Percentiles rank a stretch among this genome's conserved stretches.
phyloP scores from a whole-genome alignment of 2,113 vertebrate species.

The Tenrec ecaudatus region DNA sequence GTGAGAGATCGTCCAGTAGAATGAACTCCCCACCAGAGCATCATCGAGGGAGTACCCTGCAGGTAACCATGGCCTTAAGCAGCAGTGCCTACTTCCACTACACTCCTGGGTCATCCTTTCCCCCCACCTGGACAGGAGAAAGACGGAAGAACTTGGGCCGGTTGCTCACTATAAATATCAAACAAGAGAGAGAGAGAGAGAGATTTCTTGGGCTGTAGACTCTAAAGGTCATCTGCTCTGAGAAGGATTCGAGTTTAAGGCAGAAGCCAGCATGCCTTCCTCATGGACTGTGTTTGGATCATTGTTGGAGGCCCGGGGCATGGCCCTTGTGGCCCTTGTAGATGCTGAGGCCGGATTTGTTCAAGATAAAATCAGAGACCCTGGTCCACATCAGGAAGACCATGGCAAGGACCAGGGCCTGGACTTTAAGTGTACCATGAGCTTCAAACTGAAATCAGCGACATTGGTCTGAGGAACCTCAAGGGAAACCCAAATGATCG shows the following conservation, averaged over 20 bases:
- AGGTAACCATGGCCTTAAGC: conserved; percentile 57
- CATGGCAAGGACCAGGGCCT: background rate
- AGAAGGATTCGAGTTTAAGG: background rate
- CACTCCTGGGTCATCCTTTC: background rate
- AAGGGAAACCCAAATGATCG: background rate
- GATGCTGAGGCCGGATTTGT: background rate
- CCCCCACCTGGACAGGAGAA: background rate
- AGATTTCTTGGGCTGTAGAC: background rate
- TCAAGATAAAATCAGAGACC: conserved; percentile 45
- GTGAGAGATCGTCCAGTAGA: conserved; percentile 80
- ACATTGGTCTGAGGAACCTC: background rate
- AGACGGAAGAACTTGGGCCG: background rate
- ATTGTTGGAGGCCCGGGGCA: background rate
- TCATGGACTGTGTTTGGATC: background rate
- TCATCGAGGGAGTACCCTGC: conserved; percentile 3
- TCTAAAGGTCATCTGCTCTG: background rate
- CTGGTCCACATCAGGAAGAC: conserved; percentile 6
- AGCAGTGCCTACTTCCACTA: background rate
- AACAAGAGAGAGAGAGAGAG: too few relatives aligned
- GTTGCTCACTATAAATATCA: too few relatives aligned
- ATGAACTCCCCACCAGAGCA: background rate
- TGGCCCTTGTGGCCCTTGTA: background rate
- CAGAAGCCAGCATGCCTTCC: background rate
- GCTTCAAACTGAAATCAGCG: conserved; percentile 27
- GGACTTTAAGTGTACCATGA: conserved; percentile 8